Evolutionary conservation across 1,140 invertebrate species (phyloP).

Genomic region (Uloborus diversus): DNA sequence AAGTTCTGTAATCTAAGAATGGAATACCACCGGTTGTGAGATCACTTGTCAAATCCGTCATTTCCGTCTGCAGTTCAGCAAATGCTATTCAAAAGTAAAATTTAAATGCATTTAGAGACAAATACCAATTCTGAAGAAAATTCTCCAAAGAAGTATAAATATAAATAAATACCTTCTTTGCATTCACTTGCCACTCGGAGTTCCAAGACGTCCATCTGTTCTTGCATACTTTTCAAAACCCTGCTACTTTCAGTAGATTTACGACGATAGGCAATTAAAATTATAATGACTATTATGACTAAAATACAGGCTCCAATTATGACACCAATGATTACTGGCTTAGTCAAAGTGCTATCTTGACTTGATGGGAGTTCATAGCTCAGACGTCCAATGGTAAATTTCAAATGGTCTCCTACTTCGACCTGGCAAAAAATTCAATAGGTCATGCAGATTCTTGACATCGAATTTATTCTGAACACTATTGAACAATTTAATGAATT

Average conservation of each 20-base stretch:
- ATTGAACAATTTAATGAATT: too few relatives aligned
- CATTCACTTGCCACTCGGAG: conserved; percentile 72
- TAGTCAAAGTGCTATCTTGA: conserved; percentile 77
- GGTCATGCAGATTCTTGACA: too few relatives aligned
- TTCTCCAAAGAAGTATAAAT: too few relatives aligned
- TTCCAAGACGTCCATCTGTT: conserved; percentile 99
- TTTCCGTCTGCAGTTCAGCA: conserved; percentile 98
- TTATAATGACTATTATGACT: conserved; percentile 76
- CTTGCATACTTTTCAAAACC: conserved; percentile 98
- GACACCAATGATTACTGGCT: conserved; percentile 83
- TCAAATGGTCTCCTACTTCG: conserved; percentile 79
- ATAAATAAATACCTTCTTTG: conserved; percentile 44
- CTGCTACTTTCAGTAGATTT: conserved; percentile 97
- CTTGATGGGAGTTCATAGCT: conserved; percentile 86
- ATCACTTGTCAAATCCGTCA: conserved; percentile 97
- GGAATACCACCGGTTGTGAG: conserved; percentile 95
- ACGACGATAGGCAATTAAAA: conserved; percentile 91
- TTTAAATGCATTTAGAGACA: neutral
- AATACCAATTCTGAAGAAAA: neutral
- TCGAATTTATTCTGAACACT: too few relatives aligned
- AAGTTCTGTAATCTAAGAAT: conserved; percentile 95
- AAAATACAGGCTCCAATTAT: conserved; percentile 71
- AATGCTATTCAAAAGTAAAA: conserved; percentile 75
- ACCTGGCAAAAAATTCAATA: conserved; percentile 34
- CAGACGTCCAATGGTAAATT: conserved; percentile 87